A percentile compares a stretch with the other conserved stretches of the same genome.
Conservation (phyloP, 2,113 vertebrate species). For the Cygnus buccinator region DNA sequence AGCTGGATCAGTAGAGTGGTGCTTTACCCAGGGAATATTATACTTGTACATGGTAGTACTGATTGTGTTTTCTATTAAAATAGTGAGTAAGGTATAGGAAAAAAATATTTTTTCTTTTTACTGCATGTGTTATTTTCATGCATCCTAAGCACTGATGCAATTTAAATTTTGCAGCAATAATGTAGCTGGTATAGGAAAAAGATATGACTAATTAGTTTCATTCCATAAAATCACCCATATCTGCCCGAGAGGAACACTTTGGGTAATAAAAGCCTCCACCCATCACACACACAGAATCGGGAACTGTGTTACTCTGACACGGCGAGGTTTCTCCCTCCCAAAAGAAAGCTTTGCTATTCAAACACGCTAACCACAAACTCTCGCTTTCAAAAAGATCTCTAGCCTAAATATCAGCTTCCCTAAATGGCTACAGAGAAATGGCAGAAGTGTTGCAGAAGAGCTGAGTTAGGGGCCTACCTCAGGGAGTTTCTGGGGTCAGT, state of each 20-base stretch:
- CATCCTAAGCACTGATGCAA: background rate
- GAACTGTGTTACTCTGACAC: background rate
- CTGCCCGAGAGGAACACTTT: conserved; percentile 56
- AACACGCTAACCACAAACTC: background rate
- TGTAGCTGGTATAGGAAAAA: background rate
- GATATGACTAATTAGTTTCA: conserved; percentile 53
- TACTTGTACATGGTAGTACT: conserved; percentile 43
- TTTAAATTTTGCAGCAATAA: conserved; percentile 16
- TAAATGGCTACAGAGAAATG: background rate
- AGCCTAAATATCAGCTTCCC: background rate
- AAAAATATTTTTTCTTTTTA: conserved; percentile 50
- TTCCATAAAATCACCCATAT: conserved; percentile 17
- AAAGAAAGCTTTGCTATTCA: background rate
- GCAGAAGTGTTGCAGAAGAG: background rate
- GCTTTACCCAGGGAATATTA: conserved; percentile 66
- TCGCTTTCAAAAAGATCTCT: background rate
- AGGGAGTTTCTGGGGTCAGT: background rate
- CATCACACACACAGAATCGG: background rate
- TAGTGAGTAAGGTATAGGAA: conserved; percentile 30
- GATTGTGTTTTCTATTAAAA: conserved; percentile 70
- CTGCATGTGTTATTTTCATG: background rate
- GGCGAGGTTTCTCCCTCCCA: background rate
- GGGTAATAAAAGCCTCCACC: conserved; percentile 32
- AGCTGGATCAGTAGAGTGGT: conserved; percentile 40
- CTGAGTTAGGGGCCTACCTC: background rate